A percentile compares a stretch with the other conserved stretches of the same genome.
These are phyloP conservation scores for Girardinus metallicus DNA, from an alignment of 2,797 vertebrate genomes.

Conservation along the genomic window DNA sequence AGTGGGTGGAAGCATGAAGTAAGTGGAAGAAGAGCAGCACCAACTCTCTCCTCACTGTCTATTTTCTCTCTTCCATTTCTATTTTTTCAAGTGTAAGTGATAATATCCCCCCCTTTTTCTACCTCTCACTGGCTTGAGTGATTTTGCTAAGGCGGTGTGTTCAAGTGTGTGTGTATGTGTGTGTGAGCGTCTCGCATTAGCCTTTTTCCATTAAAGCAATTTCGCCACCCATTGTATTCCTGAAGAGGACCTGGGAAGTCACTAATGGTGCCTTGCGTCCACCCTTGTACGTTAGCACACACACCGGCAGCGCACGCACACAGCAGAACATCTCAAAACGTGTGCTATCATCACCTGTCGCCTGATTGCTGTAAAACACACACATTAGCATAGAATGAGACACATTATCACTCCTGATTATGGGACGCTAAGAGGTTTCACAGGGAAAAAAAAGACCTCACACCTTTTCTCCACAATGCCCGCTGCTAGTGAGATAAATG, in stretches of 20 bases:
- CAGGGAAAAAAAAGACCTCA: constrained; percentile 76
- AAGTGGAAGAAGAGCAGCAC: constrained; percentile 74
- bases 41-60: constrained; percentile 71
- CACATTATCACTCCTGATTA: constrained; percentile 84
- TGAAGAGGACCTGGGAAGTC: constrained; percentile 87
- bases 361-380: constrained; percentile 86
- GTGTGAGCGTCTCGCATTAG: constrained; percentile 77
- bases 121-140: constrained; percentile 80
- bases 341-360: constrained; percentile 82
- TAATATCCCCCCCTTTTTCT: constrained; percentile 79
- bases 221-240: constrained; percentile 85
- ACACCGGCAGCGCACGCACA: constrained; percentile 47
- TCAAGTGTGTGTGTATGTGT: constrained; percentile 39
- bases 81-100: constrained; percentile 82
- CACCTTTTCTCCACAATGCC: constrained; percentile 81
- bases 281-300: constrained; percentile 67
- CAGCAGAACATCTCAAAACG: constrained; percentile 74
- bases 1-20: constrained; percentile 74
- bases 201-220: constrained; percentile 87
- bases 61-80: constrained; percentile 77
- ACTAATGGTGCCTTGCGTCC: constrained; percentile 85
- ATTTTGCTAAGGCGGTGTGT: constrained; percentile 78
- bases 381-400: constrained; percentile 85
- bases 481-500: constrained; percentile 82
- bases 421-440: constrained; percentile 81